Base-by-base conservation (phyloP, 2,888 invertebrate genomes). In the Agrochola macilenta region DNA sequence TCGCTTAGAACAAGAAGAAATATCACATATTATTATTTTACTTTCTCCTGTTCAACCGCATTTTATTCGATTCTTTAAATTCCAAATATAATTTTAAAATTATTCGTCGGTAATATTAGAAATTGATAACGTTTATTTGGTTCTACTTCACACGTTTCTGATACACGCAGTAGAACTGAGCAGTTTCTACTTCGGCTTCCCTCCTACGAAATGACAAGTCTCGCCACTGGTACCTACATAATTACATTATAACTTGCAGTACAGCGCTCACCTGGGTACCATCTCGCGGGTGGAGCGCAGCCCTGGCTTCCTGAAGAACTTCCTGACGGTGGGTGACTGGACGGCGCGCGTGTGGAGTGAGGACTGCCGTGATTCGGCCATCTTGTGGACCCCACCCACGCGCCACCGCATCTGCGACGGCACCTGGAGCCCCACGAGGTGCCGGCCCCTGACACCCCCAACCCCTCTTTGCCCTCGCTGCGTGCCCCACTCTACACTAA, bases 241-340 rank as follows among this genome's bases (percentile, higher is more conserved):
- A 17, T 57, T 20, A 30, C 4, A 52, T 63, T 30, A 12, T 9
- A 1, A 58, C 57, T 63, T 58, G 26, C 80, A 97, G 92, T 98
- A 97, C 89, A 93, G 95, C 26, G 97, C 98, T 14, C 99, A 99
- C 90, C 95, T 98, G 78, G 99, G 99, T 0, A 98, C 99, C 0
- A 98, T 99, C 3, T 97, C 98, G 91, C 97, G 98, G 9, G 96
- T 99, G 74, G 98, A 99, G 91, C 97, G 99, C 81, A 99, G 99
- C 96, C 99, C 99, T 0, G 98, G 98, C 49, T 99, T 99, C 95
- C 97, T 99, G 2, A 99, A 99, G 95, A 99, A 99, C 93, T 99
- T 99, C 94, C 96, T 99, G 78, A 98, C 99, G 0, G 98, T 99
- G 64, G 99, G 99, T 2, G 99, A 99, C 94, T 99, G 99, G 98